Conservation (phyloP, 2,113 vertebrate species). For the Phycodurus eques region DNA sequence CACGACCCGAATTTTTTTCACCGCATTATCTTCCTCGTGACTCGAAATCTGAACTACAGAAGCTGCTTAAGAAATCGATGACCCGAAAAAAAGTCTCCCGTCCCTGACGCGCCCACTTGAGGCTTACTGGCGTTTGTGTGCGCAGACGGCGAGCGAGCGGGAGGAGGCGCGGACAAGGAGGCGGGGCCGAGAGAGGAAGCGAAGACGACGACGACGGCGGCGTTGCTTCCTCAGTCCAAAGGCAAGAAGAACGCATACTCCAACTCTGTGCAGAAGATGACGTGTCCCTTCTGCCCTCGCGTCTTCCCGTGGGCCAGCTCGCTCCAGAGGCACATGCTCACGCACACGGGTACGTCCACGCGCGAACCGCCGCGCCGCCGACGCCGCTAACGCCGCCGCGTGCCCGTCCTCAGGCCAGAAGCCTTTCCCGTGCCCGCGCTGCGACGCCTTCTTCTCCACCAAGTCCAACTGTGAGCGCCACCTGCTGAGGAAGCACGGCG, state of each 20-base stretch:
- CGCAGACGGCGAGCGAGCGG: slow-evolving; percentile 45
- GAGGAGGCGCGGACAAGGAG: slow-evolving; percentile 62
- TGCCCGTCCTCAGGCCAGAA: slow-evolving; percentile 76
- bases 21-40: too few relatives aligned
- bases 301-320: slow-evolving; percentile 95
- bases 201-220: slow-evolving; percentile 54
- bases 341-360: slow-evolving; percentile 84
- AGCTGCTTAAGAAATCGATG: too few relatives aligned
- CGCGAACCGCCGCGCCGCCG: neutral
- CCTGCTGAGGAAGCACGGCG: slow-evolving; percentile 82
- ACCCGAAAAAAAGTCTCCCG: too few relatives aligned
- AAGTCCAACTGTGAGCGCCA: slow-evolving; percentile 90
- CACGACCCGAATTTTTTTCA: too few relatives aligned
- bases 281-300: slow-evolving; percentile 88
- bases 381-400: neutral
- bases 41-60: too few relatives aligned
- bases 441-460: slow-evolving; percentile 83
- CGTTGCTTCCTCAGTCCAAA: slow-evolving; percentile 54
- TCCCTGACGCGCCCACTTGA: neutral
- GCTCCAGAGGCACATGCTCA: slow-evolving; percentile 93
- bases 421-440: slow-evolving; percentile 82
- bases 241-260: slow-evolving; percentile 90
- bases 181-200: slow-evolving; percentile 69
- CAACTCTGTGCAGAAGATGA: slow-evolving; percentile 89
- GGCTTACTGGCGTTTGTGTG: slow-evolving; percentile 30